Evolutionary conservation across 2,113 vertebrate species (phyloP).

Genomic region (Perca fluviatilis): DNA sequence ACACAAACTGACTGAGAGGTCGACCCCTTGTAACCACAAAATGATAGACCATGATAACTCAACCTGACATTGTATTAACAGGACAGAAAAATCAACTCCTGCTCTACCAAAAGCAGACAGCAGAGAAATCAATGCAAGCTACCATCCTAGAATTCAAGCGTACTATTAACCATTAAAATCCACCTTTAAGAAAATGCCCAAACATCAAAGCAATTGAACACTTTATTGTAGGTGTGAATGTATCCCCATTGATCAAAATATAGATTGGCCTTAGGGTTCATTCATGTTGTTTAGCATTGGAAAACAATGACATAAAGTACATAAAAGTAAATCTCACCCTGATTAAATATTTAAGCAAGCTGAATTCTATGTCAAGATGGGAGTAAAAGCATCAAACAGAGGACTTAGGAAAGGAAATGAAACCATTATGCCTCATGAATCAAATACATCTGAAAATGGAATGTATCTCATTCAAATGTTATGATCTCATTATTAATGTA

Average conservation of each 20-base stretch:
- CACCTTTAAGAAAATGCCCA: constrained; percentile 5
- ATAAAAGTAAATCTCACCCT: constrained; percentile 6
- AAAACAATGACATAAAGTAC: constrained; percentile 7
- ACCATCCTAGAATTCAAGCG: not conserved
- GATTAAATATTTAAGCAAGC: constrained; percentile 17
- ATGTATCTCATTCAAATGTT: constrained; percentile 21
- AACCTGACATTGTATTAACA: constrained; percentile 12
- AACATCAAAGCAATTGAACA: constrained; percentile 3
- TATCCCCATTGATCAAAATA: constrained; percentile 16
- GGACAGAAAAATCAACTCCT: not conserved
- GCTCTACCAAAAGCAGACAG: not conserved
- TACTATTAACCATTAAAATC: not conserved
- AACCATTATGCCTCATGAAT: constrained; percentile 31
- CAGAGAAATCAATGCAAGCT: not conserved
- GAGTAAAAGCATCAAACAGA: not conserved
- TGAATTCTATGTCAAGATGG: constrained; percentile 15
- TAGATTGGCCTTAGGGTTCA: constrained; percentile 14
- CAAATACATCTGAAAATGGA: not conserved
- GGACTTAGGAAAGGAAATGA: constrained; percentile 10
- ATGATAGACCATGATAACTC: not conserved
- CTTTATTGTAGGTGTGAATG: constrained; percentile 8
- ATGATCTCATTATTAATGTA: constrained; percentile 11
- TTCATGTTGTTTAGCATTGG: constrained; percentile 22
- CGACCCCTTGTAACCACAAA: not conserved
- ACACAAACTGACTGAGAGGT: constrained; percentile 14